Evolutionary conservation across 1,140 invertebrate species (phyloP).

Genomic region (Aphaenogaster ashmeadi): DNA sequence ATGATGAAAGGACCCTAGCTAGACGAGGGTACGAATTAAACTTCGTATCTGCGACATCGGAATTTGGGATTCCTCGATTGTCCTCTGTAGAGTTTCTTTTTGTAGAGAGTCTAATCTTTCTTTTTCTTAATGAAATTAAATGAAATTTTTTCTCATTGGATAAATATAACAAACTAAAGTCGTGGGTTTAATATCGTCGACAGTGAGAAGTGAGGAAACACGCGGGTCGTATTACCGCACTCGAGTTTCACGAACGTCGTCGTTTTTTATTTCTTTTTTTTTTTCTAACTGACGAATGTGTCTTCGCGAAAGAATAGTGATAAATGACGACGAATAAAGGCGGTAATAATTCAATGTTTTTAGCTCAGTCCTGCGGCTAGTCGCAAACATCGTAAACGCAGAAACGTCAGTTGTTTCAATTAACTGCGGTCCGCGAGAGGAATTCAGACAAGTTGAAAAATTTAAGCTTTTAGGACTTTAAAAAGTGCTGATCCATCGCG

Average conservation of each 20-base stretch:
- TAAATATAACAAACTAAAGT: neutral
- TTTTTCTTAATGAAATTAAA: neutral
- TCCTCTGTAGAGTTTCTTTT: neutral
- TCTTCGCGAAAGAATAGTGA: conserved; percentile 5
- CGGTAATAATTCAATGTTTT: conserved; percentile 7
- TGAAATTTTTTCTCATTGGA: neutral
- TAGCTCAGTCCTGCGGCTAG: neutral
- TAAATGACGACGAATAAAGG: neutral
- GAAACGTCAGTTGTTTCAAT: neutral
- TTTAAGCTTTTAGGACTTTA: neutral
- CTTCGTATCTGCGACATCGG: neutral
- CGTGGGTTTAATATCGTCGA: conserved; percentile 9
- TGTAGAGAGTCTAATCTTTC: neutral
- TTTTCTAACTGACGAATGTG: neutral
- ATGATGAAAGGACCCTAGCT: neutral
- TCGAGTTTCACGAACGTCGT: neutral
- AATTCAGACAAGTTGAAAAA: neutral
- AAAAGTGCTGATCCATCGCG: neutral
- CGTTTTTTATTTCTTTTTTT: neutral
- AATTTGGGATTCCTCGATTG: neutral
- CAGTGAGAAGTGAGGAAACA: neutral
- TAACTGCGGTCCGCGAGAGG: neutral
- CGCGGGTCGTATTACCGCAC: neutral
- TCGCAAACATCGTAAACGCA: neutral
- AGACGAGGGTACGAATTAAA: neutral